phyloP scores from a whole-genome alignment of 2,797 vertebrate species.

The Orestias chungarensis region DNA sequence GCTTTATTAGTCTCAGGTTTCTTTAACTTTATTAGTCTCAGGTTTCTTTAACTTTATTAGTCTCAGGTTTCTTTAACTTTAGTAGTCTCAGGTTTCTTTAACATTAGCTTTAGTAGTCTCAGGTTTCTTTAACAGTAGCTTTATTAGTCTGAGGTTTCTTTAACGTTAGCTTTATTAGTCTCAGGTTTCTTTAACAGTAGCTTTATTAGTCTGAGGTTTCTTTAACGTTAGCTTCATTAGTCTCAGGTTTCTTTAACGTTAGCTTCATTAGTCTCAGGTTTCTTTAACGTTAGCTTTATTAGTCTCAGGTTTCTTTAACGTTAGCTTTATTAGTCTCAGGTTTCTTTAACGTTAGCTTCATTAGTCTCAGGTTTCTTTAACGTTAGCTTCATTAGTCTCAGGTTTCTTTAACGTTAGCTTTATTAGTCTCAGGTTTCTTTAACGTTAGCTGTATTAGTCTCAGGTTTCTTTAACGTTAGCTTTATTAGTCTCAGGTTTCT shows the following conservation, averaged over 20 bases:
- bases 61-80: neutral
- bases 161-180: too few species aligned
- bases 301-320: neutral
- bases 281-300: too few species aligned
- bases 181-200: neutral
- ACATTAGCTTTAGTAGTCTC: too few species aligned
- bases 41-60: neutral
- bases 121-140: neutral
- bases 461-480: neutral
- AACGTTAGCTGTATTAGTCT: constrained; percentile 3
- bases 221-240: too few species aligned
- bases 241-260: neutral
- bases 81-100: neutral
- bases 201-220: too few species aligned
- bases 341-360: neutral
- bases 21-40: neutral
- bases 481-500: too few species aligned
- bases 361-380: neutral
- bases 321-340: too few species aligned
- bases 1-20: too few species aligned
- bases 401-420: neutral
- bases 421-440: neutral
- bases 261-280: too few species aligned
- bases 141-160: too few species aligned
- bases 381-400: too few species aligned